Evolutionary conservation across 2,797 vertebrate species (phyloP).

Genomic region (Sebastiscus albofasciatus): DNA sequence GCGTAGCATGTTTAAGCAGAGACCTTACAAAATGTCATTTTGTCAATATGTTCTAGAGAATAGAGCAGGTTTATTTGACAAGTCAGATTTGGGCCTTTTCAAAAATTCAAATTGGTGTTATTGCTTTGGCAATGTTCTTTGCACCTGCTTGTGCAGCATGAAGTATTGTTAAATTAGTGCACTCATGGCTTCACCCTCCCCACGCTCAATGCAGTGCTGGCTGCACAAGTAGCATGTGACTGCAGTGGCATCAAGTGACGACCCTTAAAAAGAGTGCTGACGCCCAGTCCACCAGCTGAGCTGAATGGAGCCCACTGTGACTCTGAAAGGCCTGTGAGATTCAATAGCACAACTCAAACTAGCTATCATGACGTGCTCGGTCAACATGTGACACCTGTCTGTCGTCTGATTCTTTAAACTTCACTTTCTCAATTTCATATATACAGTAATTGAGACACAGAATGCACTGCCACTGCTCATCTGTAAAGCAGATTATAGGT

Average conservation of each 20-base stretch:
- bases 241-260: conserved; percentile 66
- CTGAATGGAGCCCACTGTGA: conserved; percentile 46
- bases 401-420: neutral
- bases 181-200: neutral
- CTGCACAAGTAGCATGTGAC: conserved; percentile 60
- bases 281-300: conserved; percentile 15
- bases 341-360: conserved; percentile 12
- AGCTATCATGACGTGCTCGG: neutral
- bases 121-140: neutral
- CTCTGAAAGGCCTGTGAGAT: conserved; percentile 32
- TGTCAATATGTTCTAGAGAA: neutral
- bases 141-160: neutral
- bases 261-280: conserved; percentile 53
- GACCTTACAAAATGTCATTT: neutral
- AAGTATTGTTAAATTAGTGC: neutral
- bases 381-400: neutral
- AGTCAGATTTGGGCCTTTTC: neutral
- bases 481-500: neutral
- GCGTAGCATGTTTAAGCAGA: neutral
- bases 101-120: neutral
- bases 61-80: neutral
- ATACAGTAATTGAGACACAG: neutral
- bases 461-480: neutral
- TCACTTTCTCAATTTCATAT: neutral
- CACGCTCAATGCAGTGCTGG: neutral